These are phyloP conservation scores for Amphibalanus amphitrite DNA, from an alignment of 1,140 invertebrate genomes.

Conservation along the genomic window DNA sequence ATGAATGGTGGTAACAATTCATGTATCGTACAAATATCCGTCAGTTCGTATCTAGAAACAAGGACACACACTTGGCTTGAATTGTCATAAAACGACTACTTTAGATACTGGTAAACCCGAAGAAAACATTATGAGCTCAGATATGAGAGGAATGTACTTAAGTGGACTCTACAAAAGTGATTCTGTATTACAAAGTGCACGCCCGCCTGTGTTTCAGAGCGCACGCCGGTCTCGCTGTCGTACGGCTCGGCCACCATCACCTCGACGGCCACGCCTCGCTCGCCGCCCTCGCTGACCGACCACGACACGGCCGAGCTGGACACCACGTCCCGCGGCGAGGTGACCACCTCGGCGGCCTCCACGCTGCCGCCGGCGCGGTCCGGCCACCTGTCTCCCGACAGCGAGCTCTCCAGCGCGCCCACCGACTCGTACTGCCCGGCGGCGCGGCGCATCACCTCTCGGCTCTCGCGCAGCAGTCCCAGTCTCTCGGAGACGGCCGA, in stretches of 20 bases:
- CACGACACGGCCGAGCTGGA: conserved; percentile 15
- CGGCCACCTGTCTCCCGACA: not conserved
- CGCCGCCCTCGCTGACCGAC: conserved; percentile 12
- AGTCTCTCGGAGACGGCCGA: not conserved
- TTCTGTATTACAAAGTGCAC: too few species aligned
- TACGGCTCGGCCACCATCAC: conserved; percentile 39
- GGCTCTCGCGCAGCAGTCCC: not conserved
- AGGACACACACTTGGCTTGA: too few species aligned
- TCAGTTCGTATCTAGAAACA: too few species aligned
- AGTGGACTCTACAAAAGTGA: too few species aligned
- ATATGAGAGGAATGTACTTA: too few species aligned
- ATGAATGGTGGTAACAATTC: too few species aligned
- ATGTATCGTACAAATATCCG: too few species aligned
- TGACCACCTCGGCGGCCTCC: not conserved
- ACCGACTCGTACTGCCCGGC: not conserved
- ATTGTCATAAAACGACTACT: too few species aligned
- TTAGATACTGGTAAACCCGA: too few species aligned
- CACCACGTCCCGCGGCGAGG: not conserved
- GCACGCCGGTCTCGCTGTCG: conserved; percentile 31
- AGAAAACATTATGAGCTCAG: too few species aligned
- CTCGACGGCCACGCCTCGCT: conserved; percentile 21
- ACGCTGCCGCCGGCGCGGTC: not conserved
- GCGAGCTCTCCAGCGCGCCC: not conserved
- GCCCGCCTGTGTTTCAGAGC: conserved; percentile 9
- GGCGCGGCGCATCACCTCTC: not conserved